phyloP scores from a whole-genome alignment of 2,797 vertebrate species.

The Sciurus vulgaris region DNA sequence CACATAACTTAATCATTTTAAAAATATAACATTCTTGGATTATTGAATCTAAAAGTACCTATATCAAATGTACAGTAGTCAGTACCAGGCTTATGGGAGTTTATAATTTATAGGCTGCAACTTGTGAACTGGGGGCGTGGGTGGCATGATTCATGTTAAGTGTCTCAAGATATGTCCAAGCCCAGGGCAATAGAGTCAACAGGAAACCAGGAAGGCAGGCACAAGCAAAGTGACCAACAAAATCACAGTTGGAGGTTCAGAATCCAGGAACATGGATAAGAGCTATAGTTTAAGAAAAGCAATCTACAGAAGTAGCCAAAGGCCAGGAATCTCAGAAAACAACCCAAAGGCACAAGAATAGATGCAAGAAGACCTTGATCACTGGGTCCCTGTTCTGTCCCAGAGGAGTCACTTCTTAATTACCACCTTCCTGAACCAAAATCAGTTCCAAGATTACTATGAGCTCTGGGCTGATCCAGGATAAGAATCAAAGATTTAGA shows the following conservation, averaged over 20 bases:
- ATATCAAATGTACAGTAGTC: not conserved
- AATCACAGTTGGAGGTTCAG: not conserved
- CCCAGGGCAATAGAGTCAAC: not conserved
- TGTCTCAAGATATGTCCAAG: not conserved
- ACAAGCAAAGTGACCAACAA: not conserved
- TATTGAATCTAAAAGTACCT: not conserved
- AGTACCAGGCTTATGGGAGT: not conserved
- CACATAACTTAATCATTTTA: not conserved
- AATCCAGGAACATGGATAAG: not conserved
- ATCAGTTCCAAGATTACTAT: not conserved
- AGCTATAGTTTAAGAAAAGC: not conserved
- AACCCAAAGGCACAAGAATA: not conserved
- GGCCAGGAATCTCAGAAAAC: not conserved
- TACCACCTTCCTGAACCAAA: not conserved
- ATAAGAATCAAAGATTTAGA: not conserved
- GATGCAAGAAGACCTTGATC: not conserved
- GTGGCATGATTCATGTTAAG: not conserved
- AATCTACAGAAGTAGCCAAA: not conserved
- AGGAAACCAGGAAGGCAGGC: not conserved
- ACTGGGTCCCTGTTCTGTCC: not conserved
- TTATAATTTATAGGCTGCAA: not conserved
- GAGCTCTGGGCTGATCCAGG: not conserved
- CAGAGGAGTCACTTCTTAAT: not conserved
- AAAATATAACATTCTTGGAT: not conserved
- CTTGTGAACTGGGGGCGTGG: not conserved